Conservation (phyloP, 2,113 vertebrate species). For the Emydocephalus ijimae region DNA sequence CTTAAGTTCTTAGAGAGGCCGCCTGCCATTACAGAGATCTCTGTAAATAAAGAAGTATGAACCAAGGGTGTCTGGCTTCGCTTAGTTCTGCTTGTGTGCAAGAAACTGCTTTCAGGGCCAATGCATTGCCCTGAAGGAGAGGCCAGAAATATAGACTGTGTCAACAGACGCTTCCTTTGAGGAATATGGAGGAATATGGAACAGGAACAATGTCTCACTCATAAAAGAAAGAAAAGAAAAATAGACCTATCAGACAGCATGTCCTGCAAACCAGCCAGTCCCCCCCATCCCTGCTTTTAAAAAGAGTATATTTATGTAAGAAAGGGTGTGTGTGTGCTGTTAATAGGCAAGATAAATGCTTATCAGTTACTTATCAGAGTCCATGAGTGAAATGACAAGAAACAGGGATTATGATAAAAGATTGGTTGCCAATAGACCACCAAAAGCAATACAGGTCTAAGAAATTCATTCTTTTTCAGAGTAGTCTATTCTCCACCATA, state of each 20-base stretch:
- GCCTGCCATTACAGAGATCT: constrained; percentile 48
- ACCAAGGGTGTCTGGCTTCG: constrained; percentile 27
- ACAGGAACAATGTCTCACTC: constrained; percentile 61
- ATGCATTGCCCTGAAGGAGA: constrained; percentile 55
- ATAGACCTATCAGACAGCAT: constrained; percentile 60
- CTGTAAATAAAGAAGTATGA: constrained; percentile 46
- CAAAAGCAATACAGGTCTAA: background rate
- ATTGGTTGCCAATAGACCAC: background rate
- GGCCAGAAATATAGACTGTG: constrained; percentile 58
- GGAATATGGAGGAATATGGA: constrained; percentile 62
- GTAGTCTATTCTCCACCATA: background rate
- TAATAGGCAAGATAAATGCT: constrained; percentile 44
- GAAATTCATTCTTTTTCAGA: background rate
- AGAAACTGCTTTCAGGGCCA: constrained; percentile 38
- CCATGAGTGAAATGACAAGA: constrained; percentile 49
- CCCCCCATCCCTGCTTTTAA: constrained; percentile 22
- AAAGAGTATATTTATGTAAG: background rate
- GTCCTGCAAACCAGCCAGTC: constrained; percentile 42
- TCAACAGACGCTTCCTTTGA: constrained; percentile 67
- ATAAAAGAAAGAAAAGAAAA: constrained; percentile 47
- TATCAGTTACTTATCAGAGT: constrained; percentile 51
- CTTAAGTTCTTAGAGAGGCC: background rate
- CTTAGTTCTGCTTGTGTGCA: constrained; percentile 43
- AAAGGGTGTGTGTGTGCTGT: background rate
- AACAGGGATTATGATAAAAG: constrained; percentile 19